Conservation (phyloP, 2,888 invertebrate species). For the Eurois occulta region DNA sequence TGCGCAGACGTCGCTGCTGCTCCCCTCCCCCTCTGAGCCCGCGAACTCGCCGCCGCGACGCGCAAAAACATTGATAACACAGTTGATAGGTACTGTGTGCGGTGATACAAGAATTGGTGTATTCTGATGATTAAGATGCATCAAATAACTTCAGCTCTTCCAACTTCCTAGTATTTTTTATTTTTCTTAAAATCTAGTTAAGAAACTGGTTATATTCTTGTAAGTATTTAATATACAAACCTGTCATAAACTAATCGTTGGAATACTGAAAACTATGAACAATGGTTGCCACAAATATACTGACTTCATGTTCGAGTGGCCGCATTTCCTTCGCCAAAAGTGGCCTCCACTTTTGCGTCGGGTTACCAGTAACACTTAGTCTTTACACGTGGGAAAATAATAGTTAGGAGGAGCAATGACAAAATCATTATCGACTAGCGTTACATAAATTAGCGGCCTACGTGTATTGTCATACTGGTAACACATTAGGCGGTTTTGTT, state of each 20-base stretch:
- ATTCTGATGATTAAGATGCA: neutral
- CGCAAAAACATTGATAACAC: constrained; percentile 76
- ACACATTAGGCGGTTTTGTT: constrained; percentile 51
- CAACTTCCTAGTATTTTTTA: neutral
- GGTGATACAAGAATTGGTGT: constrained; percentile 37
- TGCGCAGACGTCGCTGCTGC: constrained; percentile 22
- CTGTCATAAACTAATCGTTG: neutral
- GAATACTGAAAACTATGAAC: neutral
- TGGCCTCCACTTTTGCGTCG: constrained; percentile 27
- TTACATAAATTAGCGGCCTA: constrained; percentile 72
- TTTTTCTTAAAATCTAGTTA: neutral
- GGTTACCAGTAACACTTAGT: constrained; percentile 33
- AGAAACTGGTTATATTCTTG: neutral
- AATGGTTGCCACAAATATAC: neutral
- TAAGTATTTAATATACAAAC: neutral
- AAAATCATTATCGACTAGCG: constrained; percentile 69
- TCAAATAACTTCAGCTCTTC: neutral
- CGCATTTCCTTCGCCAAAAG: neutral
- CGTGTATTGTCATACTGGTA: constrained; percentile 61
- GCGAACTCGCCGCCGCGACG: constrained; percentile 54
- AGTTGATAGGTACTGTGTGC: constrained; percentile 58
- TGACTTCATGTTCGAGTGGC: neutral
- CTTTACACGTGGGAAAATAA: constrained; percentile 71
- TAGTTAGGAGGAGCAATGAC: constrained; percentile 57
- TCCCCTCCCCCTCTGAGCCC: constrained; percentile 36